Evolutionary conservation across 1,140 invertebrate genomes (phyloP).

Genomic region (Dendroctonus valens): DNA sequence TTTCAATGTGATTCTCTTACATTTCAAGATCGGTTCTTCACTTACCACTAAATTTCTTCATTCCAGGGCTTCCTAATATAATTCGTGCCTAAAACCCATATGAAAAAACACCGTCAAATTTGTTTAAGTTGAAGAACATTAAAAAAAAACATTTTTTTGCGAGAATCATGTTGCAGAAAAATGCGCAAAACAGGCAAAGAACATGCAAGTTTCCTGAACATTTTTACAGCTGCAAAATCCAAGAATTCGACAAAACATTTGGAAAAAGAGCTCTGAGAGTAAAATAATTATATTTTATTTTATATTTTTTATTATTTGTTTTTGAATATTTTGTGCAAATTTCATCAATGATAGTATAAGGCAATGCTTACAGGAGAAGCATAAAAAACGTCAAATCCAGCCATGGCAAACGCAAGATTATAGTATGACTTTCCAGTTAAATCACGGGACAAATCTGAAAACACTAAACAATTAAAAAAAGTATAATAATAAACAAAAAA

Average conservation of each 20-base stretch:
- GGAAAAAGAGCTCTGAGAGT: no score
- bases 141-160: not conserved
- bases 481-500: not conserved
- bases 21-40: no score
- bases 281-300: no score
- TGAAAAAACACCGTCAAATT: not conserved
- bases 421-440: conserved; percentile 4
- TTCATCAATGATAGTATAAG: no score
- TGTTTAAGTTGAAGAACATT: not conserved
- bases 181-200: no score
- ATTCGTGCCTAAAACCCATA: not conserved
- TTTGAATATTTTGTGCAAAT: no score
- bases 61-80: conserved; percentile 21
- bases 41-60: conserved; percentile 25
- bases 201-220: no score
- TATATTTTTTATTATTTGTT: no score
- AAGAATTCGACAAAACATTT: no score
- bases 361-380: conserved; percentile 11
- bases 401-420: conserved; percentile 20
- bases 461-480: conserved; percentile 10
- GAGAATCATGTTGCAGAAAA: not conserved
- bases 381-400: conserved; percentile 22
- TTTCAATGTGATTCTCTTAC: no score
- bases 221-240: no score
- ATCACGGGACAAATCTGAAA: conserved; percentile 13